These are phyloP conservation scores for Stenodema calcarata DNA, from an alignment of 2,888 invertebrate species.

Conservation along the genomic window DNA sequence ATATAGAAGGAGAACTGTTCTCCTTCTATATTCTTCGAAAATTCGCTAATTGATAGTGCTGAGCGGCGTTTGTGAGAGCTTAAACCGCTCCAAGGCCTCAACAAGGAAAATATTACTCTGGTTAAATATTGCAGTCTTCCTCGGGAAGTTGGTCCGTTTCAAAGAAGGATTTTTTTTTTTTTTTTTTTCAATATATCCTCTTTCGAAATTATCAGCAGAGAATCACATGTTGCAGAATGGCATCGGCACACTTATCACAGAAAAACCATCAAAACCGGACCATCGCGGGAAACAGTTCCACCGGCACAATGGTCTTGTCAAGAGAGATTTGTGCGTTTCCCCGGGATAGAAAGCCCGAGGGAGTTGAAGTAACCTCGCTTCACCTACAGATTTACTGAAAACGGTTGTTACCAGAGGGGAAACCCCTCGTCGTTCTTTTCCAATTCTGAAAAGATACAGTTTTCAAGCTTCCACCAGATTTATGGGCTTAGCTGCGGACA, in stretches of 20 bases:
- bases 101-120: too few species aligned
- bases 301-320: background rate
- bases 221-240: too few species aligned
- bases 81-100: too few species aligned
- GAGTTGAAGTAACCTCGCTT: background rate
- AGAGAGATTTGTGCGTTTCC: constrained; percentile 3
- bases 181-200: too few species aligned
- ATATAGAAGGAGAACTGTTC: too few species aligned
- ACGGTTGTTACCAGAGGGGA: background rate
- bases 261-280: background rate
- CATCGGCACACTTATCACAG: background rate
- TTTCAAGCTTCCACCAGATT: background rate
- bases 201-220: too few species aligned
- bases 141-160: too few species aligned
- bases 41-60: too few species aligned
- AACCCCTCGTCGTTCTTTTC: background rate
- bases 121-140: too few species aligned
- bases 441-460: constrained; percentile 9
- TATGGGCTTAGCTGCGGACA: constrained; percentile 11
- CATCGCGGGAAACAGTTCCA: background rate
- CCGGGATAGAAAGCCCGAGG: background rate
- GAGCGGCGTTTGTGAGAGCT: too few species aligned
- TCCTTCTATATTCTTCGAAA: too few species aligned
- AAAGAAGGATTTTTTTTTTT: too few species aligned
- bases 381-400: constrained; percentile 10